A percentile compares a stretch with the other conserved stretches of the same genome.
Conservation (phyloP, 23 tunicate genomes). For the Ciona savignyi region DNA sequence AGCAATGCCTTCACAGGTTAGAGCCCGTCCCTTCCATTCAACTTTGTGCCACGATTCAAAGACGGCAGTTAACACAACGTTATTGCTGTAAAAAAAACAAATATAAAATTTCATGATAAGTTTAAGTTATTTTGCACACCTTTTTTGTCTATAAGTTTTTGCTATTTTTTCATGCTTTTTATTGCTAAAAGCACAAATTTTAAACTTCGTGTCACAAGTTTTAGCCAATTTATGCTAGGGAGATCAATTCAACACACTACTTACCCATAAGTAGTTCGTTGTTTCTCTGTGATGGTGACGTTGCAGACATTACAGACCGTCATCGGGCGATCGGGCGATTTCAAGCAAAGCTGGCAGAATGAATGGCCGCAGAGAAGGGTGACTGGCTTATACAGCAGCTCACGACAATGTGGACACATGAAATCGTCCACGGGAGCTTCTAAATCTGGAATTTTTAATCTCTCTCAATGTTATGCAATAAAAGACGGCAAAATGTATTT, state of each 20-base stretch:
- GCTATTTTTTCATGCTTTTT: no score
- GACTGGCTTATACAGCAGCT: not conserved
- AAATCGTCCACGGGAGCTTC: not conserved
- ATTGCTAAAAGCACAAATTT: no score
- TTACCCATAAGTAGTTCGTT: no score
- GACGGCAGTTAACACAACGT: not conserved
- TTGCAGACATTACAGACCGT: conserved; percentile 32
- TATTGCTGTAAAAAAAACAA: not conserved
- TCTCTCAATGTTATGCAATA: no score
- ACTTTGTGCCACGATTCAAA: not conserved
- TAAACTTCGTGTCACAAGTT: no score
- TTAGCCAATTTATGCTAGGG: no score
- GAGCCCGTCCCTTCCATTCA: conserved; percentile 24
- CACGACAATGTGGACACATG: not conserved
- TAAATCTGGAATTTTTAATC: not conserved
- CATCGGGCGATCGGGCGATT: not conserved
- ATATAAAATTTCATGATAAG: no score
- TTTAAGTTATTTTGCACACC: no score
- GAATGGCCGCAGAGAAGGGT: conserved; percentile 7
- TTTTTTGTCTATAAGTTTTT: no score
- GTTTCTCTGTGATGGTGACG: conserved; percentile 10
- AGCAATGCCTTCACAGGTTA: conserved; percentile 40
- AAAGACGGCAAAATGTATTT: no score
- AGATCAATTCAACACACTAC: no score
- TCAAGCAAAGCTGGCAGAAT: conserved; percentile 32